Evolutionary conservation across 2,113 vertebrate genomes (phyloP).

Genomic region (Perognathus longimembris): DNA sequence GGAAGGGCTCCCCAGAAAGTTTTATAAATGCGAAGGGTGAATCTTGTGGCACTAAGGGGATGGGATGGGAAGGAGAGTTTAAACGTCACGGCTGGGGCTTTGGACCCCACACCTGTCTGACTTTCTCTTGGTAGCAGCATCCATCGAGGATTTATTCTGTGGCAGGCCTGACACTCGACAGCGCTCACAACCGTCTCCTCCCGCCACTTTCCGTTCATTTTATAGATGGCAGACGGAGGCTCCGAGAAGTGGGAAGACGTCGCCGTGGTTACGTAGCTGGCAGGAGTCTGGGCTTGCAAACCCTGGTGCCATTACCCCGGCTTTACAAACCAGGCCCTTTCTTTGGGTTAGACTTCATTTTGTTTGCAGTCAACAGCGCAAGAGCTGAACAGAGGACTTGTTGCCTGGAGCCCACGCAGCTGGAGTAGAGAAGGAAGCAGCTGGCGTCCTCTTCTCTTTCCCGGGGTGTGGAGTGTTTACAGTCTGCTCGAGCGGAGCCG

Average conservation of each 20-base stretch:
- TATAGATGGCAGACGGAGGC: background rate
- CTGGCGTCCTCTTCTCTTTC: background rate
- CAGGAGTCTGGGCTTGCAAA: background rate
- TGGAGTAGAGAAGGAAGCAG: background rate
- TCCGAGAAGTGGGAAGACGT: background rate
- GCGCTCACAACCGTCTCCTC: background rate
- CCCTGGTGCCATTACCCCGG: rapidly evolving
- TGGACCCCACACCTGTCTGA: background rate
- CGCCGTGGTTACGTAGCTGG: background rate
- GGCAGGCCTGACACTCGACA: background rate
- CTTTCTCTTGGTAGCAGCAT: background rate
- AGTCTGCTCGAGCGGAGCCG: background rate
- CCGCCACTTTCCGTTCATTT: background rate
- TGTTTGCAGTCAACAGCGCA: background rate
- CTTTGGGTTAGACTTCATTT: background rate
- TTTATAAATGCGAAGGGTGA: background rate
- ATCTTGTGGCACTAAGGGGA: background rate
- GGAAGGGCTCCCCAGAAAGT: background rate
- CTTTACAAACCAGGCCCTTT: background rate
- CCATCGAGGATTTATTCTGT: background rate
- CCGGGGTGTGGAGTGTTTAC: rapidly evolving
- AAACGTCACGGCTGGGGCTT: background rate
- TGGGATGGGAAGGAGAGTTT: background rate
- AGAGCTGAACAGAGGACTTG: background rate
- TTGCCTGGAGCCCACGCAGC: background rate